phyloP scores from a whole-genome alignment of 2,888 invertebrate genomes.

The Vesta saturnalis region DNA sequence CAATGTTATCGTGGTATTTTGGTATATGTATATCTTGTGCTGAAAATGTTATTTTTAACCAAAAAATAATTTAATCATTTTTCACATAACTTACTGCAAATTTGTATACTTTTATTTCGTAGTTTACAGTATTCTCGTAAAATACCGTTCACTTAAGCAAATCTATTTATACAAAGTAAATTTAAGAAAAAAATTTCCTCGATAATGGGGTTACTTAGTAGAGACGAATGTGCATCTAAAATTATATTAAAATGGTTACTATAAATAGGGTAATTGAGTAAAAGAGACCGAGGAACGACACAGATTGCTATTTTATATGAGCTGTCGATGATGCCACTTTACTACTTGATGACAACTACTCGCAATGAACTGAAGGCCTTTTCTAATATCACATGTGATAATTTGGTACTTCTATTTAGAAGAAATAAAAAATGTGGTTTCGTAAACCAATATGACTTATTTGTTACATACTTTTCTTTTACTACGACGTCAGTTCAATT shows the following conservation, averaged over 20 bases:
- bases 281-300: constrained; percentile 38
- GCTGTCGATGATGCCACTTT: constrained; percentile 51
- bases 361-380: constrained; percentile 21
- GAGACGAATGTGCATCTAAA: constrained; percentile 46
- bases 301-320: constrained; percentile 48
- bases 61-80: neutral
- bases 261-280: constrained; percentile 51
- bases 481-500: neutral
- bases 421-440: constrained; percentile 9
- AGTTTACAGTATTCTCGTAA: constrained; percentile 49
- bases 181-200: constrained; percentile 50
- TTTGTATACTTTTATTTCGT: constrained; percentile 32
- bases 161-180: constrained; percentile 53
- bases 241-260: constrained; percentile 47
- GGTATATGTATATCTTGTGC: too few species aligned
- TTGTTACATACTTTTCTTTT: neutral
- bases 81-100: constrained; percentile 14
- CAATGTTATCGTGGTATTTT: too few species aligned
- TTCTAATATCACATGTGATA: constrained; percentile 28
- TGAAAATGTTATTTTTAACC: neutral
- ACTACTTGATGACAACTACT: constrained; percentile 45
- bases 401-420: constrained; percentile 27
- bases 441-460: neutral
- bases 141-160: constrained; percentile 49
- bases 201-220: constrained; percentile 49